These are phyloP conservation scores for Drosophila pseudoananassae DNA, from an alignment of 1,140 invertebrate genomes.

Conservation along the genomic window DNA sequence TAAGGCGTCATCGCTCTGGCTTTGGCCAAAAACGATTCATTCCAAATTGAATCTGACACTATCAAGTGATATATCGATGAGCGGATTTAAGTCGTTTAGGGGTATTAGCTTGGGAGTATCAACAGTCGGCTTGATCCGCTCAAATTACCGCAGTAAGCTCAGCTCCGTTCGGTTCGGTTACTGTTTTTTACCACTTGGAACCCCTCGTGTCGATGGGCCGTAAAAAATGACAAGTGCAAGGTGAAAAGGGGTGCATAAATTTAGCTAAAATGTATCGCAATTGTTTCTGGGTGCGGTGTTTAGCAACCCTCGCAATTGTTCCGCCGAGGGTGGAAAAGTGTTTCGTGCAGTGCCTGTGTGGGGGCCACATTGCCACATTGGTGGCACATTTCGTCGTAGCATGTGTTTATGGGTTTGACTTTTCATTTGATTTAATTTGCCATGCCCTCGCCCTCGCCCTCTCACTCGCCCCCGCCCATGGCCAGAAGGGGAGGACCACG, in stretches of 20 bases:
- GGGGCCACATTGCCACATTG: slow-evolving; percentile 19
- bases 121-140: slow-evolving; percentile 54
- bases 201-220: slow-evolving; percentile 22
- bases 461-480: slow-evolving; percentile 8
- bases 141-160: slow-evolving; percentile 62
- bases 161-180: slow-evolving; percentile 27
- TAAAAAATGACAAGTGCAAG: slow-evolving; percentile 75
- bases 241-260: slow-evolving; percentile 74
- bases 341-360: background rate
- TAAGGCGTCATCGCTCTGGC: background rate
- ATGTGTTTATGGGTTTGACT: slow-evolving; percentile 80
- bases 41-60: slow-evolving; percentile 69
- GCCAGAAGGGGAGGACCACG: slow-evolving; percentile 22
- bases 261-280: slow-evolving; percentile 75
- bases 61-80: slow-evolving; percentile 76
- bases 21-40: slow-evolving; percentile 21
- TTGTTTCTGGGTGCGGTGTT: slow-evolving; percentile 63
- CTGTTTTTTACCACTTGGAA: slow-evolving; percentile 28
- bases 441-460: slow-evolving; percentile 19
- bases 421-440: slow-evolving; percentile 81
- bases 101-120: slow-evolving; percentile 61
- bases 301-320: slow-evolving; percentile 40
- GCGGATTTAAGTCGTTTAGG: slow-evolving; percentile 68
- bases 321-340: slow-evolving; percentile 32
- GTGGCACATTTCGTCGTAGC: slow-evolving; percentile 28